Percentiles rank a stretch among this genome's conserved stretches.
phyloP scores from a whole-genome alignment of 2,113 vertebrate genomes.

The Cynocephalus volans region DNA sequence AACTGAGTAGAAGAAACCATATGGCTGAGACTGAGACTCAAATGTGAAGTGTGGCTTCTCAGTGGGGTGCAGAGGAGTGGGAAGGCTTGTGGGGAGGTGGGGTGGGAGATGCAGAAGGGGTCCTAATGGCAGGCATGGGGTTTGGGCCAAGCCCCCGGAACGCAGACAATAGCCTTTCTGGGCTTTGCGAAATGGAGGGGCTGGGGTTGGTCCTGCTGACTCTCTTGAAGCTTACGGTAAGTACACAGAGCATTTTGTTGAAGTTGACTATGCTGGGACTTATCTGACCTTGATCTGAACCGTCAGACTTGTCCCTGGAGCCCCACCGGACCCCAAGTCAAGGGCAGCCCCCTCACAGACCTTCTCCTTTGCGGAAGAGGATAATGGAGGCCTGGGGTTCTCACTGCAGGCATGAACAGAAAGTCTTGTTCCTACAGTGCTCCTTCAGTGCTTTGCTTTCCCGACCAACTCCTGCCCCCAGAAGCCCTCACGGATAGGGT shows the following conservation, averaged over 20 bases:
- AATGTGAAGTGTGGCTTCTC: slow-evolving; percentile 32
- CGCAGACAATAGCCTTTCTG: background rate
- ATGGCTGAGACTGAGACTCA: slow-evolving; percentile 63
- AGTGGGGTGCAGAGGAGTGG: background rate
- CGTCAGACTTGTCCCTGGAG: background rate
- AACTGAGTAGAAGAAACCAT: slow-evolving; percentile 57
- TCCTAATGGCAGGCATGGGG: background rate
- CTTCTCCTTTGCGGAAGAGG: background rate
- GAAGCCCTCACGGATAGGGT: background rate
- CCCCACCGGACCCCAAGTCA: background rate
- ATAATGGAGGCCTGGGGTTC: background rate
- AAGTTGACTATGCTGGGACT: background rate
- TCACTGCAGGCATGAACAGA: background rate
- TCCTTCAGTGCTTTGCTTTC: background rate
- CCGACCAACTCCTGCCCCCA: background rate
- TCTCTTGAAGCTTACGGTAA: background rate
- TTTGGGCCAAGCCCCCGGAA: no score
- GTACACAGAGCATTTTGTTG: background rate
- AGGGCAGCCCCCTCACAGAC: background rate
- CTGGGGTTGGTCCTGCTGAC: background rate
- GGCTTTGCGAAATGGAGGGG: background rate
- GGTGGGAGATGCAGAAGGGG: background rate
- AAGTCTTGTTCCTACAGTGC: background rate
- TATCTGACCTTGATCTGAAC: background rate
- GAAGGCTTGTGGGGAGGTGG: background rate